Evolutionary conservation across 2,797 vertebrate genomes (phyloP).

Genomic region (Leptodactylus fallax): DNA sequence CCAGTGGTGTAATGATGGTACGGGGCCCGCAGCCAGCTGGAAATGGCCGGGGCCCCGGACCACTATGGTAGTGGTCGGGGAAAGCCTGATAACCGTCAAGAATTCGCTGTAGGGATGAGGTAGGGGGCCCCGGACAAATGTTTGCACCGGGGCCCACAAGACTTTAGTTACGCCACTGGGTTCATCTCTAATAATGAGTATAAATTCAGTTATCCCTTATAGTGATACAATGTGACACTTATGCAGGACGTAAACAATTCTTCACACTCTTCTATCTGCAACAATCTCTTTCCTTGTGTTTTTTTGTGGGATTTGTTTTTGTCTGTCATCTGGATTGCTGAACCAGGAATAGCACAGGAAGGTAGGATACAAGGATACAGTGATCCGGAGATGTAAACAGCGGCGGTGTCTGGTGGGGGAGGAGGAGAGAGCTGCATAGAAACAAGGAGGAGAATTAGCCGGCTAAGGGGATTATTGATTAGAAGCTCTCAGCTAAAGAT

Average conservation of each 20-base stretch:
- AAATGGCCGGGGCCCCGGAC: too few relatives aligned
- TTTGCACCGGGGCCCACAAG: too few relatives aligned
- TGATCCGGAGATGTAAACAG: constrained; percentile 22
- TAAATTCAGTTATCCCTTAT: too few relatives aligned
- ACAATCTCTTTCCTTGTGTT: not conserved
- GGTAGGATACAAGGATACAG: not conserved
- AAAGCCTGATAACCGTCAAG: too few relatives aligned
- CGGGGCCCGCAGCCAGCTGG: too few relatives aligned
- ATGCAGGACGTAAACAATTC: not conserved
- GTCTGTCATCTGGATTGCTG: not conserved
- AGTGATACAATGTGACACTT: too few relatives aligned
- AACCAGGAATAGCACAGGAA: not conserved
- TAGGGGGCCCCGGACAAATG: too few relatives aligned
- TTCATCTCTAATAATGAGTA: too few relatives aligned
- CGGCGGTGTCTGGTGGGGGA: not conserved
- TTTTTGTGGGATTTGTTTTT: not conserved
- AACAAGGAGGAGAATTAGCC: constrained; percentile 54
- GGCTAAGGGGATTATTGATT: constrained; percentile 59
- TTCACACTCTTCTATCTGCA: not conserved
- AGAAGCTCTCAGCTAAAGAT: constrained; percentile 37
- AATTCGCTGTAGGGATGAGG: too few relatives aligned
- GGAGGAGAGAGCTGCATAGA: constrained; percentile 18
- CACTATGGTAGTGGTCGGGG: too few relatives aligned
- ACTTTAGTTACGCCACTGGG: too few relatives aligned
- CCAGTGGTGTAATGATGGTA: too few relatives aligned